A percentile compares a stretch with the other conserved stretches of the same genome.
These are phyloP conservation scores for Brachionus calyciflorus DNA, from an alignment of 1,140 invertebrate genomes.

Conservation along the genomic window DNA sequence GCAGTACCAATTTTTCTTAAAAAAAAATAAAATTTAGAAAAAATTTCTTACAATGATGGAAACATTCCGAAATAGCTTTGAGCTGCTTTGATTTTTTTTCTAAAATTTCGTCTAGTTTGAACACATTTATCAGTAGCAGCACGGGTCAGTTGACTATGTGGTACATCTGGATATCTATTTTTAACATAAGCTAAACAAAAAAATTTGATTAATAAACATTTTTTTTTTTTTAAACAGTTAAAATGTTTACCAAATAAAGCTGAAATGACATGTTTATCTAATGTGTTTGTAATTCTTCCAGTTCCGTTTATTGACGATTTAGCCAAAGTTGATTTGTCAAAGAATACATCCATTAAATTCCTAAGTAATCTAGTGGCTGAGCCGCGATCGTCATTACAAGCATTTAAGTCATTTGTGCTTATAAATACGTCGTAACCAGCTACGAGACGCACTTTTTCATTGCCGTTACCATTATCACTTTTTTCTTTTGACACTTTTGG, in stretches of 20 bases:
- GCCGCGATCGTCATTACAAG: conserved; percentile 38
- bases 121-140: conserved; percentile 47
- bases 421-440: conserved; percentile 44
- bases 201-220: background rate
- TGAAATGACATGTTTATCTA: conserved; percentile 43
- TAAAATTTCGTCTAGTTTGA: conserved; percentile 46
- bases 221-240: background rate
- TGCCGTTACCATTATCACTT: background rate
- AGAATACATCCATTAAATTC: conserved; percentile 47
- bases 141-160: conserved; percentile 34
- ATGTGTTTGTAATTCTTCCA: conserved; percentile 33
- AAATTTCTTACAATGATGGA: conserved; percentile 34
- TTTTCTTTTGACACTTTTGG: conserved; percentile 36
- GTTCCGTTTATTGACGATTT: conserved; percentile 46
- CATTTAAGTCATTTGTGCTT: conserved; percentile 42
- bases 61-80: conserved; percentile 45
- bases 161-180: conserved; percentile 40
- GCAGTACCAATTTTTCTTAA: background rate
- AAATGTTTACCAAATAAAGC: conserved; percentile 32
- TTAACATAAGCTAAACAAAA: conserved; percentile 44
- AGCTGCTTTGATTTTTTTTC: conserved; percentile 47
- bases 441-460: conserved; percentile 43
- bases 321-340: conserved; percentile 41
- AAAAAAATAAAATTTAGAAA: background rate
- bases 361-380: conserved; percentile 33